A percentile compares a stretch with the other conserved stretches of the same genome.
Evolutionary conservation across 1,140 invertebrate genomes (phyloP).

Genomic region (Chrysomallon squamiferum): DNA sequence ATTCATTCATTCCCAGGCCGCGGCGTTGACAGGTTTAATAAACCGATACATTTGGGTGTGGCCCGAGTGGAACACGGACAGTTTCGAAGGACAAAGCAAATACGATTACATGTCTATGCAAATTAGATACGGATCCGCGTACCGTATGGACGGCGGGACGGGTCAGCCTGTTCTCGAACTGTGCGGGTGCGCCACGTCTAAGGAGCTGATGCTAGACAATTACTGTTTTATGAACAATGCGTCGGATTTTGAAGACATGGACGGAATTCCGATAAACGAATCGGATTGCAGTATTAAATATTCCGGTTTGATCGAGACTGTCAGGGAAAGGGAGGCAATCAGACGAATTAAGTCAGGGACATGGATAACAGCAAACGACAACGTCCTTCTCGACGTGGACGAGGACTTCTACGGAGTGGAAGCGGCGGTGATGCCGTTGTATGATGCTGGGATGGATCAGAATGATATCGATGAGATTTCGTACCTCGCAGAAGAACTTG

Average conservation of each 20-base stretch:
- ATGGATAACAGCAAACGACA: constrained; percentile 20
- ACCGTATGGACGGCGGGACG: background rate
- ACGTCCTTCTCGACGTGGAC: constrained; percentile 47
- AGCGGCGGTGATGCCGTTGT: constrained; percentile 28
- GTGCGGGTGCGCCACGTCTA: constrained; percentile 8
- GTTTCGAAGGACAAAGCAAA: constrained; percentile 18
- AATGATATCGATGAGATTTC: constrained; percentile 20
- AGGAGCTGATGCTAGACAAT: background rate
- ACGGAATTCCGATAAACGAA: constrained; percentile 11
- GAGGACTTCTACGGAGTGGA: constrained; percentile 50
- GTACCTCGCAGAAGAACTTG: constrained; percentile 16
- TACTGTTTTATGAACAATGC: background rate
- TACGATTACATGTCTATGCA: constrained; percentile 16
- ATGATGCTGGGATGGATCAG: constrained; percentile 17
- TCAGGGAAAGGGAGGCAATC: constrained; percentile 24
- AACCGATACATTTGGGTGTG: constrained; percentile 49
- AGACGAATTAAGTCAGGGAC: constrained; percentile 6
- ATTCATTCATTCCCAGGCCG: constrained; percentile 29
- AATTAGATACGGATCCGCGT: constrained; percentile 7
- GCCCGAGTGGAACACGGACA: constrained; percentile 43
- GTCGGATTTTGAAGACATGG: background rate
- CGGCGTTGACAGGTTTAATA: constrained; percentile 38
- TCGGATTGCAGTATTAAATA: constrained; percentile 17
- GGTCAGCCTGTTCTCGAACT: background rate
- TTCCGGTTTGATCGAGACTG: constrained; percentile 14